phyloP scores from a whole-genome alignment of 2,113 vertebrate genomes.

The Trogon melanurus region DNA sequence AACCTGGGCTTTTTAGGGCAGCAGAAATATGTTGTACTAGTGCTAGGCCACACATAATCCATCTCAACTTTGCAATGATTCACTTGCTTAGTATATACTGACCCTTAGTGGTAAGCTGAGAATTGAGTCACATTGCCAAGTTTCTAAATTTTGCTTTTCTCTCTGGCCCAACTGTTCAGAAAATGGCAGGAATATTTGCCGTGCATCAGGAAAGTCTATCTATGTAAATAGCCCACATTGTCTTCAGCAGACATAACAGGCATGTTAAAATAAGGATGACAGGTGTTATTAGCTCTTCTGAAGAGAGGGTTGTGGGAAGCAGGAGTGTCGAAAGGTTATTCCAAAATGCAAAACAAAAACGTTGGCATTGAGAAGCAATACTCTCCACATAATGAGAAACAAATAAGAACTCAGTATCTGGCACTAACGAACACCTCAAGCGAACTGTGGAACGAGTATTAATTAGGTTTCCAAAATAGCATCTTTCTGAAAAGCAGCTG shows the following conservation, averaged over 20 bases:
- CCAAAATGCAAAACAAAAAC: slow-evolving; percentile 30
- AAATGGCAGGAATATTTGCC: slow-evolving; percentile 36
- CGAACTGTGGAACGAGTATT: slow-evolving; percentile 57
- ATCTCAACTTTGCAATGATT: not conserved
- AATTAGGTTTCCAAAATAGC: slow-evolving; percentile 58
- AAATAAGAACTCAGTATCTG: slow-evolving; percentile 50
- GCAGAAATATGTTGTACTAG: not conserved
- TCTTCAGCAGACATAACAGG: not conserved
- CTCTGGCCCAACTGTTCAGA: not conserved
- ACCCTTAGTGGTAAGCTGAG: slow-evolving; percentile 54
- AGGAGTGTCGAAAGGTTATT: slow-evolving; percentile 40
- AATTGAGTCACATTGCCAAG: not conserved
- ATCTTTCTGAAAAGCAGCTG: slow-evolving; percentile 68
- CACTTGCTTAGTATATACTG: slow-evolving; percentile 40
- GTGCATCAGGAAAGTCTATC: not conserved
- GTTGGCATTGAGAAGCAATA: slow-evolving; percentile 39
- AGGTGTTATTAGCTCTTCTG: slow-evolving; percentile 38
- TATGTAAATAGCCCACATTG: slow-evolving; percentile 3
- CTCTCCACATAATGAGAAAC: slow-evolving; percentile 56
- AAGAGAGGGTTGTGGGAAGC: slow-evolving; percentile 14
- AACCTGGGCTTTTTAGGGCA: not conserved
- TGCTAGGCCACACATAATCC: not conserved
- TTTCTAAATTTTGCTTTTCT: slow-evolving; percentile 10
- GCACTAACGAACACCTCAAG: slow-evolving; percentile 57
- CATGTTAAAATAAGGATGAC: slow-evolving; percentile 24